A percentile compares a stretch with the other conserved stretches of the same genome.
These are phyloP conservation scores for Amblyornis subalaris DNA, from an alignment of 2,113 vertebrate genomes.

Conservation along the genomic window DNA sequence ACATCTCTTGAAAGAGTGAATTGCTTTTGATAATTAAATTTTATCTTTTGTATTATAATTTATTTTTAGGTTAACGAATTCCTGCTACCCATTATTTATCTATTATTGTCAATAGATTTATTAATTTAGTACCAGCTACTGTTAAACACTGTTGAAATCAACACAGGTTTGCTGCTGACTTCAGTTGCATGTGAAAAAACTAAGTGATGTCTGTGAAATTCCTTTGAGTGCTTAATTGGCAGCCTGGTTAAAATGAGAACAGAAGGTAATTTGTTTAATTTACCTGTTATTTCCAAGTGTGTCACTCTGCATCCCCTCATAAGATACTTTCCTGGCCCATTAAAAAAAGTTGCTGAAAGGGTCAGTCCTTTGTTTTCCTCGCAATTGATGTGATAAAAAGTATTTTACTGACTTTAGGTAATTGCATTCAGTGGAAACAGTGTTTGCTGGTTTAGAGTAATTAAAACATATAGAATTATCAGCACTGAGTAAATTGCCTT, in stretches of 20 bases:
- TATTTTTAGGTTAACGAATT: background rate
- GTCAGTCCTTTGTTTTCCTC: background rate
- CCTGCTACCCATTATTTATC: background rate
- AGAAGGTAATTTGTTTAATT: background rate
- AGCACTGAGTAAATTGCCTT: background rate
- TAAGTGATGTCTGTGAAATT: background rate
- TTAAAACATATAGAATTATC: background rate
- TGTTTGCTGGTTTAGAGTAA: background rate
- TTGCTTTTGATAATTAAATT: background rate
- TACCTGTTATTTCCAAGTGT: background rate
- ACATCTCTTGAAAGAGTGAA: background rate
- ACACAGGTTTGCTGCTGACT: background rate
- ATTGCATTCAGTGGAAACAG: background rate
- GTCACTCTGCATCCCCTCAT: background rate
- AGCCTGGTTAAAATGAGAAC: background rate
- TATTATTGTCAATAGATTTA: background rate
- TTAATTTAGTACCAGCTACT: background rate
- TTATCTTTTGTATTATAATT: background rate
- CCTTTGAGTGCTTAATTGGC: background rate
- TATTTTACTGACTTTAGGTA: conserved; percentile 5
- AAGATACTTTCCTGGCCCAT: background rate
- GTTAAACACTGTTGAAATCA: background rate
- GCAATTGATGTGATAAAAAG: background rate
- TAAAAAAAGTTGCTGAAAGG: background rate
- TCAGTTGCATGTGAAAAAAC: background rate